Evolutionary conservation across 2,888 invertebrate genomes (phyloP).

Genomic region (Tanypteryx hageni): DNA sequence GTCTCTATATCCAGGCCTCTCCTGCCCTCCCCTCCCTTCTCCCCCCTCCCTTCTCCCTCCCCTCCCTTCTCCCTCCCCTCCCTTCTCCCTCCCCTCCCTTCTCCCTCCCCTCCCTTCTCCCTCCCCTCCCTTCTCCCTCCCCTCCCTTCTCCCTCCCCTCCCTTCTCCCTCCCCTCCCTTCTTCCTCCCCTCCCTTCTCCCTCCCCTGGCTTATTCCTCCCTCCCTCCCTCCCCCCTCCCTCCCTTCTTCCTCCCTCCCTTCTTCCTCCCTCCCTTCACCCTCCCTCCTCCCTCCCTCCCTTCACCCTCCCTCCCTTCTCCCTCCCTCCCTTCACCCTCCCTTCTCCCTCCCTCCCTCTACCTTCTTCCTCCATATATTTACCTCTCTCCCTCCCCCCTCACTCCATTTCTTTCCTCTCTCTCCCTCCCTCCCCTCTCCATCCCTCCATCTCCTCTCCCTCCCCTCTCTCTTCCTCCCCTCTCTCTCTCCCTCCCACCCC

Average conservation of each 20-base stretch:
- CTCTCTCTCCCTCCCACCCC: no score
- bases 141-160: not conserved
- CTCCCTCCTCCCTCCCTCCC: not conserved
- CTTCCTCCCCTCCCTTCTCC: not conserved
- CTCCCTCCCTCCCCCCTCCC: not conserved
- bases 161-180: not conserved
- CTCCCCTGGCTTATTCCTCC: not conserved
- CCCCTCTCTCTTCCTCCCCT: no score
- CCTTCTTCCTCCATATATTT: no score
- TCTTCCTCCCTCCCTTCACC: not conserved
- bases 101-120: not conserved
- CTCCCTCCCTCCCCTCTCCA: no score
- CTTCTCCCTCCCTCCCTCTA: no score
- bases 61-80: no score
- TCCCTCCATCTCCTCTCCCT: no score
- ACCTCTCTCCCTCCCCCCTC: no score
- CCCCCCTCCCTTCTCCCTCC: no score
- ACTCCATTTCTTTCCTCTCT: no score
- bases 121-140: not conserved
- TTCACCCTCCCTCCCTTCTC: slow-evolving; percentile 10
- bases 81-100: not conserved
- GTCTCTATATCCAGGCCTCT: no score
- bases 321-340: not conserved
- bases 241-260: not conserved
- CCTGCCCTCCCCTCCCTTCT: no score